Base-by-base conservation (phyloP, 2,888 invertebrate genomes). In the Thecocarcelia acutangulata region DNA sequence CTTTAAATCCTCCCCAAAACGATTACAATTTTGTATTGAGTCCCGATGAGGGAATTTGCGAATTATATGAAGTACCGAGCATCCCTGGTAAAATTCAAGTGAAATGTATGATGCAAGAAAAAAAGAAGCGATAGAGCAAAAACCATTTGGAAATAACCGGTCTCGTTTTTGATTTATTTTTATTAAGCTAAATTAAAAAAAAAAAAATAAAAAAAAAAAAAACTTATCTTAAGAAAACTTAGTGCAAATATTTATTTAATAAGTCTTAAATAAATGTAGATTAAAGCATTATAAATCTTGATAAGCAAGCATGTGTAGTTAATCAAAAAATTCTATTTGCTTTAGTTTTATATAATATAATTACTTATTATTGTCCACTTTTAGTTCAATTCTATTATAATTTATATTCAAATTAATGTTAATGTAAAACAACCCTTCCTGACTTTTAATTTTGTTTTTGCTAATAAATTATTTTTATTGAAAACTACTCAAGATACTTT, bases 1-100 rank as follows among this genome's bases (percentile, higher is more conserved):
- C 87, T 68, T 75, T 90, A 1, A 88, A 89, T 85, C 90, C 90
- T 24, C 90, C 90, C 15, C 88, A 86, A 76, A 85, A 87, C 50
- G 90, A 90, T 83, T 90, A 88, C 48, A 87, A 87, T 66, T 90
- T 88, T 78, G 87, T 86, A n/a, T 82, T 90, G 58, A 86, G 85
- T 76, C 86, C 84, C 59, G 86, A 89, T 79, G 90, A 91, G 83
- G 90, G 90, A 40, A 86, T 90, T 74, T 90, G 90, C 83, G 90
- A 91, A 78, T 86, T 90, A 44, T 90, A 89, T 83, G 90, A 90
- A 82, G 87, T 90, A 85, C 86, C 88, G 56, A 87, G 69, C 61
- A 48, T 64, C 83, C 86, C 61, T 88, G 83, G 48, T 78, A 28
- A 77, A 79, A 64, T 68, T n/a, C 61, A 58, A 69, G 37, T 21